Base-by-base conservation (phyloP, 2,888 invertebrate genomes). In the Microchrysa polita region DNA sequence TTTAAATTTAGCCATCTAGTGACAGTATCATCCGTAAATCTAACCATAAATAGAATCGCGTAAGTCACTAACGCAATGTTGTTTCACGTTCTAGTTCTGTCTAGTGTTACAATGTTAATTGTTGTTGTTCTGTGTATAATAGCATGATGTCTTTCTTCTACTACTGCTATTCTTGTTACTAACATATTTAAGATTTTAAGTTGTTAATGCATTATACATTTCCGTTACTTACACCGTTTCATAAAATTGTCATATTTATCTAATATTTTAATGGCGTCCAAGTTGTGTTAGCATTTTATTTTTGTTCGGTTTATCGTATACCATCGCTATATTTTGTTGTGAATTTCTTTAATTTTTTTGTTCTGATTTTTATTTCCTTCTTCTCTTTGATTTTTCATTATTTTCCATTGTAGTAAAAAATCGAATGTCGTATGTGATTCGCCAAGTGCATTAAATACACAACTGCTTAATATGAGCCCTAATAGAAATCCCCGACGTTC, bases 1-100 rank as follows among this genome's bases (percentile, higher is more conserved):
- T 34, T 34, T 34, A 34, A 74, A 77, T 79, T 82, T 91, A 94
- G 94, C 92, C 93, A 94, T 90, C 93, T 94, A 90, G 93, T 92
- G 92, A 93, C 93, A 87, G 92, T 94, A 88, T 94, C 94, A 86
- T 91, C 93, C 87, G 93, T 94, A 90, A 94, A 94, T 91, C 92
- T 94, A 88, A 92, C 93, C 88, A 90, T 94, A 89, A 93, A 93
- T 91, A 90, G 94, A 89, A 94, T 94, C 88, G 93, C 93, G 94
- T 94, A 93, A 94, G 94, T 93, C 67, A 61, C 72, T 72, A 72
- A 72, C 63, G 61, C 61, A 72, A 60, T 42, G 40, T 60, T 59
- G 72, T 60, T n/a, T 57, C 69, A 34, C 55, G 48, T 69, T 34
- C n/a, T 61, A 34, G 16, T 61, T 12, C 65, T 27, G 27, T 34